A percentile compares a stretch with the other conserved stretches of the same genome.
phyloP scores from a whole-genome alignment of 2,888 invertebrate genomes.

The Autographa pulchrina region DNA sequence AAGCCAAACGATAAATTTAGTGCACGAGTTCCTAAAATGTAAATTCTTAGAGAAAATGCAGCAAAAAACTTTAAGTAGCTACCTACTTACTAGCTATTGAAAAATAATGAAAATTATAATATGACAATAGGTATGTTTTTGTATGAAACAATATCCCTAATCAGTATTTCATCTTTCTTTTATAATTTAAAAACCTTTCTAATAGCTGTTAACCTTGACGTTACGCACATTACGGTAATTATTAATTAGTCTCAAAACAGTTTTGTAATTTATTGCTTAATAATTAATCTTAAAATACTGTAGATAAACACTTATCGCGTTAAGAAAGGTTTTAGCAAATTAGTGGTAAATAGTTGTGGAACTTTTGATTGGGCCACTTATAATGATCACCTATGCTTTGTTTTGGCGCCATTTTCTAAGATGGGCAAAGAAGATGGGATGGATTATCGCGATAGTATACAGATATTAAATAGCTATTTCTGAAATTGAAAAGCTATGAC shows the following conservation, averaged over 20 bases:
- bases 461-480: background rate
- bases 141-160: background rate
- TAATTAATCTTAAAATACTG: constrained; percentile 2
- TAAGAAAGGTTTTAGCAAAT: constrained; percentile 4
- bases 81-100: no score
- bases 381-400: background rate
- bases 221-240: constrained; percentile 1
- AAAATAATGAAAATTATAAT: no score
- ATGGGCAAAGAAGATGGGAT: background rate
- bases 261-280: constrained; percentile 1
- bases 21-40: no score
- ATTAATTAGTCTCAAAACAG: constrained; percentile 5
- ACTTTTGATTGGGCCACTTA: background rate
- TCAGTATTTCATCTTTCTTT: background rate
- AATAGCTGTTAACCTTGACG: background rate
- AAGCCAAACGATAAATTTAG: no score
- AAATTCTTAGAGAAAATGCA: no score
- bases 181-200: constrained; percentile 1
- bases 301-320: constrained; percentile 5
- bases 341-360: background rate
- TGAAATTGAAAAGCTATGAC: background rate
- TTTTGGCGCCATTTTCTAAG: background rate
- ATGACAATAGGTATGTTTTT: background rate
- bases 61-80: no score
- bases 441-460: background rate